Percentiles rank a stretch among this genome's conserved stretches.
These are phyloP conservation scores for Sesamia nonagrioides DNA, from an alignment of 1,140 invertebrate genomes.

Conservation along the genomic window DNA sequence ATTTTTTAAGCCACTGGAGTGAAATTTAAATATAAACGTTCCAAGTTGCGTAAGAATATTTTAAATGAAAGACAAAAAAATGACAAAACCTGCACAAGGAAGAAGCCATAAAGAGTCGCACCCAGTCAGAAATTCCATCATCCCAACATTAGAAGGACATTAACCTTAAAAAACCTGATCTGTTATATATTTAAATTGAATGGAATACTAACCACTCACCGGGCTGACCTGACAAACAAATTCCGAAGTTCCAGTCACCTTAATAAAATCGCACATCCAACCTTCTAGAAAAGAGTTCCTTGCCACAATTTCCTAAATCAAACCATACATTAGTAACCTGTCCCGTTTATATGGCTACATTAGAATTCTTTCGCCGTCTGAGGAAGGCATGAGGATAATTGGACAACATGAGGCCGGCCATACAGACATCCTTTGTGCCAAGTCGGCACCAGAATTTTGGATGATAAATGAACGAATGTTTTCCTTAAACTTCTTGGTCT, in stretches of 20 bases:
- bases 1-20: no score
- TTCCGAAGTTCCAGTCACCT: background rate
- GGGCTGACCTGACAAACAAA: background rate
- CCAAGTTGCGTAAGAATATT: no score
- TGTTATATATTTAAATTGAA: background rate
- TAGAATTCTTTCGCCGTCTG: conserved; percentile 62
- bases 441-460: conserved; percentile 59
- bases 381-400: conserved; percentile 70
- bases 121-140: background rate
- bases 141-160: background rate
- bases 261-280: conserved; percentile 31
- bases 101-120: background rate
- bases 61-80: no score
- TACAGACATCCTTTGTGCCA: conserved; percentile 57
- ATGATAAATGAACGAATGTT: conserved; percentile 56
- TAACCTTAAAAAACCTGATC: conserved; percentile 10
- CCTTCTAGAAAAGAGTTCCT: conserved; percentile 18
- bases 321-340: conserved; percentile 29
- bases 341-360: conserved; percentile 49
- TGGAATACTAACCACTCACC: background rate
- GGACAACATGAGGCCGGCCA: conserved; percentile 46
- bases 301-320: conserved; percentile 44
- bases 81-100: background rate
- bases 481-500: conserved; percentile 52
- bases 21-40: no score